phyloP scores from a whole-genome alignment of 2,113 vertebrate species.

The Gymnogyps californianus region DNA sequence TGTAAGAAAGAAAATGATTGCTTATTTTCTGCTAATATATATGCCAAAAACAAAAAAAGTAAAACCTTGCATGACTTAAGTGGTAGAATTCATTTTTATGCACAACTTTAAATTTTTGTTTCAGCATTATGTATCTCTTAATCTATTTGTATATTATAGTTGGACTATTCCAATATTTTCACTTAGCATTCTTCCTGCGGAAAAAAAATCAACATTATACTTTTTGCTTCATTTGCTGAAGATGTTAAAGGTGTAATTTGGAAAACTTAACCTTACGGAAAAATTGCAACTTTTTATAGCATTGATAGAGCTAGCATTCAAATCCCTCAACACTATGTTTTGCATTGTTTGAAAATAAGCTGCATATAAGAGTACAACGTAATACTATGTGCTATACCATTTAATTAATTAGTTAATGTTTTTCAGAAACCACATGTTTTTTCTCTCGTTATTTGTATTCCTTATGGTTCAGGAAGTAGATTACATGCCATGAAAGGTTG shows the following conservation, averaged over 20 bases:
- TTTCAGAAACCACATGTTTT: neutral
- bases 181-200: neutral
- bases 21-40: neutral
- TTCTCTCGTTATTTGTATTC: neutral
- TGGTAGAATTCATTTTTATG: neutral
- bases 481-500: neutral
- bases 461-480: neutral
- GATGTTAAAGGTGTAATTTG: neutral
- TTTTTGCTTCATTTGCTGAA: neutral
- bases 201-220: neutral
- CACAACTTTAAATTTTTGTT: neutral
- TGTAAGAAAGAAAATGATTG: neutral
- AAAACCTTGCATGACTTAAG: neutral
- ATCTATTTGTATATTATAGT: neutral
- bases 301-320: neutral
- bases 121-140: neutral
- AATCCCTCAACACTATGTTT: neutral
- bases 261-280: neutral
- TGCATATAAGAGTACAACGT: neutral
- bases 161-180: neutral
- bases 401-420: neutral
- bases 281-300: neutral
- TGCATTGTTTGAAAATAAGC: neutral
- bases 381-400: fast-evolving
- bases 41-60: neutral